These are phyloP conservation scores for Euwallacea similis DNA, from an alignment of 1,140 invertebrate genomes.

Conservation along the genomic window DNA sequence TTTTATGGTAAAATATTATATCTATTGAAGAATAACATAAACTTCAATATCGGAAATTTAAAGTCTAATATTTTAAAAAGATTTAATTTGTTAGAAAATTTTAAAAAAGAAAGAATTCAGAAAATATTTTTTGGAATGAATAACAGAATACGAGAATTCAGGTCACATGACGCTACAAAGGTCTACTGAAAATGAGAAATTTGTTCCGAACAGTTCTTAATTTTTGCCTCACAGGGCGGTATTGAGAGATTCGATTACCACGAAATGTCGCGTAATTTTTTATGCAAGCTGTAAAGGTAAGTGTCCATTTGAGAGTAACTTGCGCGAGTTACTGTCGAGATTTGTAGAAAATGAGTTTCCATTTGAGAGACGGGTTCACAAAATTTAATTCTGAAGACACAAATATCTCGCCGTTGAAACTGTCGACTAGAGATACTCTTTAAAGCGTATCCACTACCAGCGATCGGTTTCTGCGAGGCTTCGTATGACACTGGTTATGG, in stretches of 20 bases:
- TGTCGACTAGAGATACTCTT: not conserved
- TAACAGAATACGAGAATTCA: conserved; percentile 21
- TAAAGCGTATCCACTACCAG: not conserved
- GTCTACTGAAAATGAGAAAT: conserved; percentile 2
- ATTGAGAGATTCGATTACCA: conserved; percentile 41
- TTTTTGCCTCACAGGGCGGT: conserved; percentile 53
- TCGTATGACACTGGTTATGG: not conserved
- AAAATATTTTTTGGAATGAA: conserved; percentile 16
- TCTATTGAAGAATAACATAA: conserved; percentile 19
- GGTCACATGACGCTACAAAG: conserved; percentile 22
- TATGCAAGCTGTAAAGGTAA: conserved; percentile 49
- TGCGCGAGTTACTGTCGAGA: not conserved
- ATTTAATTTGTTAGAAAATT: conserved; percentile 24
- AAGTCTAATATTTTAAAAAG: conserved; percentile 16
- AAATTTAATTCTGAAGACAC: not conserved
- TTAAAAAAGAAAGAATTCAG: conserved; percentile 11
- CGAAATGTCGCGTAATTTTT: conserved; percentile 50
- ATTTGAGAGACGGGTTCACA: not conserved
- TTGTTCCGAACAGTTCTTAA: conserved; percentile 28
- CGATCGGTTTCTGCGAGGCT: not conserved
- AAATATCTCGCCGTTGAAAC: not conserved
- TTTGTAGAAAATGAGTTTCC: not conserved
- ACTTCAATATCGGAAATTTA: conserved; percentile 24
- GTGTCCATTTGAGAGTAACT: conserved; percentile 48
- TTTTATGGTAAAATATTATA: conserved; percentile 27